Evolutionary conservation across 2,113 vertebrate species (phyloP).

Genomic region (Tursiops truncatus): DNA sequence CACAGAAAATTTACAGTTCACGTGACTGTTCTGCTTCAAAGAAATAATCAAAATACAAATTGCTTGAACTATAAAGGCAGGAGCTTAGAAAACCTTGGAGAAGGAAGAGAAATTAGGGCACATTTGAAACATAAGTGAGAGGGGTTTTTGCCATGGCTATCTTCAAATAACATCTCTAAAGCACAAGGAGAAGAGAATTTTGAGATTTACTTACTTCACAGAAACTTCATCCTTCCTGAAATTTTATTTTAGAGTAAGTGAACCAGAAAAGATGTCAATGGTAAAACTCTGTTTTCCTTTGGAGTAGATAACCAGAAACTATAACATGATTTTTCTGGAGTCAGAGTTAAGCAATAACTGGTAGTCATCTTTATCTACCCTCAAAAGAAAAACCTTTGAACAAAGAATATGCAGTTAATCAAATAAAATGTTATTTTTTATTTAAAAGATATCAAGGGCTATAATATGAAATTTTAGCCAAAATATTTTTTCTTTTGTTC

Average conservation of each 20-base stretch:
- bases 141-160: conserved; percentile 30
- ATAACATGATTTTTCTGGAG: background rate
- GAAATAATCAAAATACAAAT: conserved; percentile 86
- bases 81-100: conserved; percentile 79
- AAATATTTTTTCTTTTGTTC: conserved; percentile 37
- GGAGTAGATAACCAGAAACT: background rate
- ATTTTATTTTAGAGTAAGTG: background rate
- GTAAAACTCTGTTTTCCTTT: background rate
- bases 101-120: conserved; percentile 54
- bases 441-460: conserved; percentile 16
- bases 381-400: background rate
- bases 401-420: background rate
- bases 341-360: background rate
- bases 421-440: background rate
- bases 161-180: background rate
- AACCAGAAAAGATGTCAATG: background rate
- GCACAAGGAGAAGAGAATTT: background rate
- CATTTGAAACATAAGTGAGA: conserved; percentile 62
- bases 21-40: conserved; percentile 85
- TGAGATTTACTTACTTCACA: background rate
- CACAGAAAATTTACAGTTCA: conserved; percentile 86
- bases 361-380: background rate
- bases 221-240: background rate
- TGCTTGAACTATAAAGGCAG: conserved; percentile 83
- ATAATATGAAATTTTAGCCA: background rate